Percentiles rank a stretch among this genome's conserved stretches.
These are phyloP conservation scores for Aphidius ervi DNA, from an alignment of 1,140 invertebrate species.

Conservation along the genomic window DNA sequence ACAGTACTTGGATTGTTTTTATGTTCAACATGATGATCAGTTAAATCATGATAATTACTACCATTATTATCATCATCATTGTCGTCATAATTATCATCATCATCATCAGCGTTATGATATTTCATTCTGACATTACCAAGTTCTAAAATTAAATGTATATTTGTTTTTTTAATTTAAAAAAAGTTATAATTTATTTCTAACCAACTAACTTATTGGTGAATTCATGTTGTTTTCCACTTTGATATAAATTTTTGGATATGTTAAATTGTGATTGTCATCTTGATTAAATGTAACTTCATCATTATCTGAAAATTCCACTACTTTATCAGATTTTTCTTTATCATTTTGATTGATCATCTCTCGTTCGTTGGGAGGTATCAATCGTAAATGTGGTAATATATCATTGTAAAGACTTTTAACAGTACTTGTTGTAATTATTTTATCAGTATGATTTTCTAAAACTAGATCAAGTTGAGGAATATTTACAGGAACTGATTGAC, in stretches of 20 bases:
- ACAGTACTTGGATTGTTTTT: too few species aligned
- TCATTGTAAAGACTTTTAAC: background rate
- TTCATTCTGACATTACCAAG: too few species aligned
- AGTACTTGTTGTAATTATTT: background rate
- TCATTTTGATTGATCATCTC: background rate
- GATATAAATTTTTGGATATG: conserved; percentile 10
- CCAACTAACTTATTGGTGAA: conserved; percentile 10
- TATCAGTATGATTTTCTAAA: background rate
- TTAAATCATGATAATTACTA: too few species aligned
- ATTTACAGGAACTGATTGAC: background rate
- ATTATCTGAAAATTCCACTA: background rate
- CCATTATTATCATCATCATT: too few species aligned
- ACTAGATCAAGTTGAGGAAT: background rate
- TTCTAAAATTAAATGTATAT: too few species aligned
- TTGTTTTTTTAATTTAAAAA: too few species aligned
- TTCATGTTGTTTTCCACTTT: conserved; percentile 16
- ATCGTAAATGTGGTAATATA: background rate
- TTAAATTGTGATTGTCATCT: conserved; percentile 10
- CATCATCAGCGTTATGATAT: too few species aligned
- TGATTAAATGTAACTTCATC: conserved; percentile 13
- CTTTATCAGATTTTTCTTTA: background rate
- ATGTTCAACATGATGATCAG: too few species aligned
- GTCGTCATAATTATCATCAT: too few species aligned
- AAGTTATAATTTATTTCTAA: too few species aligned
- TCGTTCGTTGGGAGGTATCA: background rate